Percentiles rank a stretch among this genome's conserved stretches.
Conservation (phyloP, 2,888 invertebrate genomes). For the Petrophora chlorosata region DNA sequence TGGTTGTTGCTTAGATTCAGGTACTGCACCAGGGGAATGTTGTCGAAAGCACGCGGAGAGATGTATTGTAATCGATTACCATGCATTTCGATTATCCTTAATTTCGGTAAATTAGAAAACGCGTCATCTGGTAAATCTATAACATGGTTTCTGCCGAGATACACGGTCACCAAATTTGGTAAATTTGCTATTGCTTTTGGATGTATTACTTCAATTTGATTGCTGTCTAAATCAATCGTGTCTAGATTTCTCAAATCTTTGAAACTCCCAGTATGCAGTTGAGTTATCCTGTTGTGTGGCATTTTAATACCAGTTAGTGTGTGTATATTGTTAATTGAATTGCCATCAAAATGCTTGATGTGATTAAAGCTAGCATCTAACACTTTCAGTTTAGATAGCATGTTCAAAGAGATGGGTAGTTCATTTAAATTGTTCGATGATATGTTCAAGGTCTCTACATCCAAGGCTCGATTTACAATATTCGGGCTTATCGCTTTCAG, state of each 20-base stretch:
- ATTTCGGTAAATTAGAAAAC: constrained; percentile 89
- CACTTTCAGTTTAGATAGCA: constrained; percentile 86
- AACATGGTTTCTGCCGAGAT: constrained; percentile 89
- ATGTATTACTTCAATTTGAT: constrained; percentile 90
- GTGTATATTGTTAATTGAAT: constrained; percentile 87
- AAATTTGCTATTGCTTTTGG: constrained; percentile 88
- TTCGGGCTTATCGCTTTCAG: constrained; percentile 87
- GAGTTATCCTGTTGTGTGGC: constrained; percentile 89
- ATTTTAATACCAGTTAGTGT: constrained; percentile 88
- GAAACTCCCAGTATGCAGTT: constrained; percentile 88
- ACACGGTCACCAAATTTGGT: constrained; percentile 87
- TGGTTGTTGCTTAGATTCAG: constrained; percentile 93
- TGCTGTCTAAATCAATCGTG: constrained; percentile 91
- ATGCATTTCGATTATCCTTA: constrained; percentile 90
- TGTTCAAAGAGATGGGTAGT: constrained; percentile 88
- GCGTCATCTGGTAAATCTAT: constrained; percentile 89
- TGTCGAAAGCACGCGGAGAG: constrained; percentile 89
- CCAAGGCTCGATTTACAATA: constrained; percentile 85
- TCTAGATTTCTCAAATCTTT: constrained; percentile 87
- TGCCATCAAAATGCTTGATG: constrained; percentile 87
- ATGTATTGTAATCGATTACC: constrained; percentile 90
- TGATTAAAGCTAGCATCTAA: constrained; percentile 92
- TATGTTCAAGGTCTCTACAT: constrained; percentile 89
- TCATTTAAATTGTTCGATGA: constrained; percentile 90
- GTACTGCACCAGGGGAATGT: constrained; percentile 90